These are phyloP conservation scores for Elephantulus edwardii DNA, from an alignment of 2,113 vertebrate genomes.

Conservation along the genomic window DNA sequence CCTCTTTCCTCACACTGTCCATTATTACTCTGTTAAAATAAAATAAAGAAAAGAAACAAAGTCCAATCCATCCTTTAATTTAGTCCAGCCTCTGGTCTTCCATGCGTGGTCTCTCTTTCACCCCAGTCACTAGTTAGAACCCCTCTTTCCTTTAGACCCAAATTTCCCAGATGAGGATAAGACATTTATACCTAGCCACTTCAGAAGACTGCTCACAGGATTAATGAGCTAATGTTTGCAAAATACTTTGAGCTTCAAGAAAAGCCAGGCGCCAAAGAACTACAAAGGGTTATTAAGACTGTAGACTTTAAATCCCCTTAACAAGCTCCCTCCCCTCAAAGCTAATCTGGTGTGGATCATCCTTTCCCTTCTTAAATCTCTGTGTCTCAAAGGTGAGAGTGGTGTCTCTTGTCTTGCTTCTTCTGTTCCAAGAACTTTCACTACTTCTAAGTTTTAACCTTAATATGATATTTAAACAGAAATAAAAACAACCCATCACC, in stretches of 20 bases:
- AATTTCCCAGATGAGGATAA: conserved; percentile 59
- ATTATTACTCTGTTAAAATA: background rate
- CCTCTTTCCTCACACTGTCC: background rate
- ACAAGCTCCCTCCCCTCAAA: conserved; percentile 69
- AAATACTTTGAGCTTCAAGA: conserved; percentile 78
- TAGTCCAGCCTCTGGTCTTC: background rate
- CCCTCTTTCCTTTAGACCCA: conserved; percentile 23
- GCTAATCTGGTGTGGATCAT: conserved; percentile 60
- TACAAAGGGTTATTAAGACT: conserved; percentile 76
- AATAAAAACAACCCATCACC: too few species aligned
- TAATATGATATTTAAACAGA: background rate
- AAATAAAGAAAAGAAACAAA: background rate
- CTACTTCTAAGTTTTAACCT: conserved; percentile 10
- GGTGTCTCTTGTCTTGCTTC: background rate
- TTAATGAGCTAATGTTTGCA: conserved; percentile 79
- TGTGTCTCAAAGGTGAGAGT: conserved; percentile 15
- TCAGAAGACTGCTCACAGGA: conserved; percentile 70
- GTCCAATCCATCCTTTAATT: background rate
- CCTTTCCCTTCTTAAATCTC: conserved; percentile 39
- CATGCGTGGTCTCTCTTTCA: background rate
- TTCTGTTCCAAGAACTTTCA: conserved; percentile 25
- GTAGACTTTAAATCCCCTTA: conserved; percentile 76
- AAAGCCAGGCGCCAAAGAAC: conserved; percentile 75
- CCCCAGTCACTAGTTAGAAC: background rate
- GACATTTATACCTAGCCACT: conserved; percentile 70